Conservation (phyloP, 2,888 invertebrate genomes). For the Aricia artaxerxes region DNA sequence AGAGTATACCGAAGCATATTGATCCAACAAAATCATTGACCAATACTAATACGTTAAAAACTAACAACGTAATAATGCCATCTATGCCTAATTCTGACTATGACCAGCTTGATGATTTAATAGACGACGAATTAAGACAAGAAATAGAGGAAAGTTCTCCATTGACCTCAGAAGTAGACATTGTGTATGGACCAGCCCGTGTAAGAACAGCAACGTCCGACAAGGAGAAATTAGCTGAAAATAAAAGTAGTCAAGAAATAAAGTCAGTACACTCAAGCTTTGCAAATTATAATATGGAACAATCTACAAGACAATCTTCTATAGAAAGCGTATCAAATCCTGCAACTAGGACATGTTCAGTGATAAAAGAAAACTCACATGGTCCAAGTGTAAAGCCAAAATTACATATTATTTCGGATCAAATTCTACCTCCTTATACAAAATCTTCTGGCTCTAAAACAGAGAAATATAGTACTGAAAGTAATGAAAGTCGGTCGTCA, state of each 20-base stretch:
- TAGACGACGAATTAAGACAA: constrained; percentile 69
- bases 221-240: background rate
- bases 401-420: constrained; percentile 17
- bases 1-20: constrained; percentile 35
- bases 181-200: constrained; percentile 42
- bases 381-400: background rate
- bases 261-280: background rate
- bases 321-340: background rate
- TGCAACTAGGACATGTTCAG: constrained; percentile 2
- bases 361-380: constrained; percentile 7
- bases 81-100: constrained; percentile 66
- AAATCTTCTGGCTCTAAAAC: background rate
- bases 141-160: constrained; percentile 62
- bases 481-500: background rate
- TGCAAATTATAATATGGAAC: background rate
- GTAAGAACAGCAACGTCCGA: constrained; percentile 40
- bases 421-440: background rate
- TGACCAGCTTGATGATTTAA: constrained; percentile 70
- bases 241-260: constrained; percentile 3
- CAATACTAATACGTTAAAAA: constrained; percentile 43
- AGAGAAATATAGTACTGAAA: background rate
- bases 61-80: constrained; percentile 59
- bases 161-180: constrained; percentile 63
- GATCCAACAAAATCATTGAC: constrained; percentile 46
- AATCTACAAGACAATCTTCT: background rate